Evolutionary conservation across 1,140 invertebrate genomes (phyloP), one percentile per base, ranked within the genome.

Genomic region (Caenorhabditis remanei): DNA sequence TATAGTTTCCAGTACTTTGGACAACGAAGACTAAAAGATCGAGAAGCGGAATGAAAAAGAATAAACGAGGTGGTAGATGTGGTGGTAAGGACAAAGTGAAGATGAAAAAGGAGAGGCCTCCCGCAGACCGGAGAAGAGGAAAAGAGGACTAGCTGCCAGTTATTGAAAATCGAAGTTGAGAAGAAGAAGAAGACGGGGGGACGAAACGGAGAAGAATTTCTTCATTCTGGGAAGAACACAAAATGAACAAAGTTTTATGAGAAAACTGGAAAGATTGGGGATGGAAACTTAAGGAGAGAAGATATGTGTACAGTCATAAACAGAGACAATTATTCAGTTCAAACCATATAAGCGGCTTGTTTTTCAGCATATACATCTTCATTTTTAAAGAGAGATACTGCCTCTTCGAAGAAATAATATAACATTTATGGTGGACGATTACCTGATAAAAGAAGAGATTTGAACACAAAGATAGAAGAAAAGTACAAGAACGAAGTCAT

Each of bases 131-230:
- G 46, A 79, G 71, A 63, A 24, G 24, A 40, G 50, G 50, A 63
- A 21, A 32, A 24, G 61, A 79, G 46, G 71, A 79, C 65, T 71
- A 32, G 71, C 43, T 32, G 56, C 46, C 71, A 79, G 71, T 79
- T 79, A 79, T 79, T 79, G 71, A 79, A 79, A 79, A 79, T 79
- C 71, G 71, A 79, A 79, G 71, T 79, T 79, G 71, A 79, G 43
- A 71, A 71, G 65, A 46, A 21, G 32, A n/a, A 32, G 58, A 40
- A 1, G 63, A 65, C 9, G 40, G 43, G n/a, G 41, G 46, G 53
- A 50, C 5, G 11, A n/a, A 24, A n/a, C 4, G 46, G 21, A 32
- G 71, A n/a, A 50, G n/a, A 8, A 40, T 53, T 79, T 79, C 71
- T 79, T 79, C 71, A n/a, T 19, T n/a, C 7, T 11, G n/a, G 24